Evolutionary conservation across 2,888 invertebrate species (phyloP).

Genomic region (Unio pictorum): DNA sequence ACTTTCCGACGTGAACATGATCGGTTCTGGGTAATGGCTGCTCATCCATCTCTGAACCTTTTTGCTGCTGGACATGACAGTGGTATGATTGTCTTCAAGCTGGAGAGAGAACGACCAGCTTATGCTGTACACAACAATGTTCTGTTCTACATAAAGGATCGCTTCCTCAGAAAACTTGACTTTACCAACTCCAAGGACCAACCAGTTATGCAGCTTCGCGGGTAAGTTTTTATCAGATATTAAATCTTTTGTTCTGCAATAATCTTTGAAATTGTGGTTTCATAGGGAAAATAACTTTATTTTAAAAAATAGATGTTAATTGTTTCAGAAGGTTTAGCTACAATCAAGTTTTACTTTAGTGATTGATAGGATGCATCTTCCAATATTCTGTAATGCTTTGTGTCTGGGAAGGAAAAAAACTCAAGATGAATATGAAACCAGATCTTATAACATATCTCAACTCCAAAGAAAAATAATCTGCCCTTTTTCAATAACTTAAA

Average conservation of each 20-base stretch:
- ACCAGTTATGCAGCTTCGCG: slow-evolving; percentile 92
- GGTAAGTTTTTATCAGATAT: slow-evolving; percentile 65
- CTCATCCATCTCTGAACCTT: slow-evolving; percentile 94
- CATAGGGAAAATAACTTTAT: background rate
- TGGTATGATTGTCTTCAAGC: slow-evolving; percentile 92
- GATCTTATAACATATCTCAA: no score
- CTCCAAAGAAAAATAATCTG: no score
- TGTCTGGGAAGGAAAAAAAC: no score
- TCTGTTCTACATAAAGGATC: slow-evolving; percentile 96
- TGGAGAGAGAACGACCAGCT: slow-evolving; percentile 96
- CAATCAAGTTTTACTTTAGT: no score
- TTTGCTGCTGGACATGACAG: slow-evolving; percentile 99
- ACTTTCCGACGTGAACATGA: slow-evolving; percentile 89
- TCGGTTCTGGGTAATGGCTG: slow-evolving; percentile 96
- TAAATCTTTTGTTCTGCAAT: background rate
- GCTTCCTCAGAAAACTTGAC: slow-evolving; percentile 90
- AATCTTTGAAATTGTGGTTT: background rate
- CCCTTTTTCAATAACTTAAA: no score
- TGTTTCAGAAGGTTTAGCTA: no score
- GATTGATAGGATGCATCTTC: no score
- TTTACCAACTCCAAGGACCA: slow-evolving; percentile 93
- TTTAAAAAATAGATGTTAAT: background rate
- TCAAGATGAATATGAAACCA: no score
- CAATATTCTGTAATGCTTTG: no score
- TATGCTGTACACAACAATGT: slow-evolving; percentile 94